Evolutionary conservation across 2,888 invertebrate species (phyloP).

Genomic region (Drosophila gaucha): DNA sequence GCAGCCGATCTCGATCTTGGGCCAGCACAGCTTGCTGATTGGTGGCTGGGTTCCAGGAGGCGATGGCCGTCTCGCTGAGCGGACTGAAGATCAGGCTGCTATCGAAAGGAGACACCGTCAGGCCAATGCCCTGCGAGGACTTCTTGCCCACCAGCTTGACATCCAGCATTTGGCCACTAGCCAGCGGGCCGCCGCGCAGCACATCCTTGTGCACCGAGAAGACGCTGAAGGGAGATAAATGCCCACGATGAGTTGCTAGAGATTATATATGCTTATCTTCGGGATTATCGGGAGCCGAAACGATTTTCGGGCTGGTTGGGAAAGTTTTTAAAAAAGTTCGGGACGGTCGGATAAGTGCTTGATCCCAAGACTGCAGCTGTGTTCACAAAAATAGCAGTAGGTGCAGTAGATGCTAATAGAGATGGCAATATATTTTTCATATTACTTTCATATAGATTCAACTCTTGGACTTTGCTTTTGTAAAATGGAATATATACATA

Average conservation of each 20-base stretch:
- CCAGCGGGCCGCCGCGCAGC: constrained; percentile 90
- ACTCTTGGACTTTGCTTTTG: too few species aligned
- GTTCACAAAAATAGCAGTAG: too few species aligned
- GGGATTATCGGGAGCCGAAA: too few species aligned
- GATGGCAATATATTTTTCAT: too few species aligned
- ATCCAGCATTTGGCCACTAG: constrained; percentile 89
- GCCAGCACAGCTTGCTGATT: constrained; percentile 90
- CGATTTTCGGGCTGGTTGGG: too few species aligned
- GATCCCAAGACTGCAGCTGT: too few species aligned
- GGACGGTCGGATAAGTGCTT: too few species aligned
- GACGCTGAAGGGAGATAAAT: constrained; percentile 85
- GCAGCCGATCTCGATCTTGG: constrained; percentile 89
- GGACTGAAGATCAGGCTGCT: constrained; percentile 92
- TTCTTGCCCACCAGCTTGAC: constrained; percentile 92
- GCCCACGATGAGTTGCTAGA: background rate
- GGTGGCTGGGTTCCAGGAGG: constrained; percentile 91
- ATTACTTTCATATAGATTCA: too few species aligned
- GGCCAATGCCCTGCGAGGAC: constrained; percentile 92
- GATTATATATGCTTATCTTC: background rate
- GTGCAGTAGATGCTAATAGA: too few species aligned
- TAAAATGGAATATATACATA: too few species aligned
- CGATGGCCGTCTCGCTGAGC: constrained; percentile 91
- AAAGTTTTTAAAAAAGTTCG: too few species aligned
- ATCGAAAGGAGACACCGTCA: constrained; percentile 89
- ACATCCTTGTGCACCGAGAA: constrained; percentile 91